phyloP scores from a whole-genome alignment of 2,113 vertebrate species.

The Bubo scandiacus region DNA sequence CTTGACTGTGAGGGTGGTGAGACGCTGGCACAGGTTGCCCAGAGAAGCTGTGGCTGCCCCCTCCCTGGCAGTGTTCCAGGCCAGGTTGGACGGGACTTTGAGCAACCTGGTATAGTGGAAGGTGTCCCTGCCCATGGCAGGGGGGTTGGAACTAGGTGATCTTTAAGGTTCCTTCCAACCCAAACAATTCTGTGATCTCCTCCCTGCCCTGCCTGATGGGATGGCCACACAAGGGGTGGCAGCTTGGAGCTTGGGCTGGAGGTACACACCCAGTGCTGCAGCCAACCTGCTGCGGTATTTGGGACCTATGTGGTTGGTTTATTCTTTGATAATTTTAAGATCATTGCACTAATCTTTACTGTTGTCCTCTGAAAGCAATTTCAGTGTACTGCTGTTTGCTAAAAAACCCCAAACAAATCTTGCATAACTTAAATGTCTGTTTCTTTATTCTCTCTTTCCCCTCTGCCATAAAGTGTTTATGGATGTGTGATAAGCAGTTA shows the following conservation, averaged over 20 bases:
- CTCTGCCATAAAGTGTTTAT: background rate
- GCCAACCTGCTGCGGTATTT: background rate
- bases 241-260: background rate
- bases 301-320: background rate
- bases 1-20: too few species aligned
- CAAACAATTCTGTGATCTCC: background rate
- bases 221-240: background rate
- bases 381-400: background rate
- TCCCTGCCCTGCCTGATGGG: background rate
- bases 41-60: too few species aligned
- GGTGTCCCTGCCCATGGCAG: too few species aligned
- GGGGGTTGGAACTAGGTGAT: too few species aligned
- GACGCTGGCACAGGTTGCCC: too few species aligned
- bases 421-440: background rate
- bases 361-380: background rate
- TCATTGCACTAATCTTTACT: background rate
- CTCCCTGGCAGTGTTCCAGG: too few species aligned
- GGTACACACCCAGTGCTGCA: background rate
- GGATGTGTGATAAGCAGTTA: background rate
- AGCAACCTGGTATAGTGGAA: too few species aligned
- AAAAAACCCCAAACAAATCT: background rate
- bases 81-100: too few species aligned
- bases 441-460: background rate
- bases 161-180: too few species aligned
- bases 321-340: background rate